These are phyloP conservation scores for Penaeus vannamei DNA, from an alignment of 1,140 invertebrate genomes.

Conservation along the genomic window DNA sequence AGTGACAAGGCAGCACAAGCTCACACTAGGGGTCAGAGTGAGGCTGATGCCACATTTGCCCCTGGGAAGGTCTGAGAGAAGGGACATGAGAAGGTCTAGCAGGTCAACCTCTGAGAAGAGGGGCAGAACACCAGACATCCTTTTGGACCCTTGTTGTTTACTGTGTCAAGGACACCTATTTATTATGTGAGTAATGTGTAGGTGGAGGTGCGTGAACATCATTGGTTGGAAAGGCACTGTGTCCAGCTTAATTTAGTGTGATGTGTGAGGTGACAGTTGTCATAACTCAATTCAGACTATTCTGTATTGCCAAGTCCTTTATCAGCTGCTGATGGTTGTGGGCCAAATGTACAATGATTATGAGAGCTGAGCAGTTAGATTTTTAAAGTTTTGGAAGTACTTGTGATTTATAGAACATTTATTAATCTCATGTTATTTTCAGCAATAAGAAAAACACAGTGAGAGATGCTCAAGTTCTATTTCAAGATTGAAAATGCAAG, in stretches of 20 bases:
- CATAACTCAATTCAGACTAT: conserved; percentile 64
- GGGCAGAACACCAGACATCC: conserved; percentile 55
- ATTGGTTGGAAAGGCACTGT: conserved; percentile 53
- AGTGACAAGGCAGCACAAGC: conserved; percentile 56
- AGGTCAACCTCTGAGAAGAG: conserved; percentile 54
- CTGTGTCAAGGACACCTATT: conserved; percentile 29
- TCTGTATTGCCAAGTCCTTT: conserved; percentile 47
- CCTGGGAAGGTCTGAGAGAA: conserved; percentile 63
- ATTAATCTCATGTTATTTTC: too few species aligned
- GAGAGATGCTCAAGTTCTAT: too few species aligned
- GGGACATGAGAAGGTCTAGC: conserved; percentile 47
- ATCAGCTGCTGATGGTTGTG: conserved; percentile 19
- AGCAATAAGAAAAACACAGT: too few species aligned
- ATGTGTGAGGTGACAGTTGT: conserved; percentile 50
- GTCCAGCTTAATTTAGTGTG: conserved; percentile 60
- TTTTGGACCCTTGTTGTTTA: conserved; percentile 12
- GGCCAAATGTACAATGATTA: conserved; percentile 58
- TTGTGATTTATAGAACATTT: too few species aligned
- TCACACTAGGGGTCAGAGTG: conserved; percentile 46
- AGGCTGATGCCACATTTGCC: conserved; percentile 2
- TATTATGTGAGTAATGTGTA: not conserved
- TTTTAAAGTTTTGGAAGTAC: not conserved
- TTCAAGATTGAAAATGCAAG: too few species aligned
- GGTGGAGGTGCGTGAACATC: conserved; percentile 12
- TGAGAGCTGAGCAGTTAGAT: conserved; percentile 59